Evolutionary conservation across 2,888 invertebrate species (phyloP), one percentile per base, ranked within the genome.

Genomic region (Phyllotreta cruciferae): DNA sequence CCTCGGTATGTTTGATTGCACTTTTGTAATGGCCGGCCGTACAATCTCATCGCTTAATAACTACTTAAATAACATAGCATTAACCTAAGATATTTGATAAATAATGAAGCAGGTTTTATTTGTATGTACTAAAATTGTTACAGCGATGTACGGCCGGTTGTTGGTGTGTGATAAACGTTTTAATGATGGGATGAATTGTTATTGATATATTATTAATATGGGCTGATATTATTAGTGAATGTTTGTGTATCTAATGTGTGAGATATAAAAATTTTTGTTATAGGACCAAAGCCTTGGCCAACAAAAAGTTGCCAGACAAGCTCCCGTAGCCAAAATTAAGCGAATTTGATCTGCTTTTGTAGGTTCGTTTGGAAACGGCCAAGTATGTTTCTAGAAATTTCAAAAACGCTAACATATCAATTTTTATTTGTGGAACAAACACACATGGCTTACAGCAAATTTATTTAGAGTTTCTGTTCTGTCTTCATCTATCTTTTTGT

Each of bases 1-100:
- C 77, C 61, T 81, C 80, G 68, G 81, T 81, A 72, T 76, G 78
- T 74, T 45, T 14, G n/a, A 1, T n/a, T 35, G 34, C 35, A 41
- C 5, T 24, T 42, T 39, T 24, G 2, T 24, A 24, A 24, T 24
- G 24, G 24, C 24, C 24, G 24, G 24, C 4, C 24, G 24, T 24
- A 24, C 24, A 1, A 24, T 24, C 24, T 1, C 24, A 24, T 24
- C 24, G 24, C 24, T 3, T 3, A 24, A 4, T 24, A 24, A 24
- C 1, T 24, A 24, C 24, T 24, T 24, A 24, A 24, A 24, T 24
- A 24, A 24, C 24, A 24, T 24, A 4, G 2, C 24, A 4, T 24
- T 24, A 24, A 24, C 24, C 24, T 24, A 4, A 24, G 24, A 24
- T 1, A 3, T 24, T 4, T 24, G 4, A 14, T 14, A 8, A 41